Percentiles rank a stretch among this genome's conserved stretches.
Conservation (phyloP, 2,797 vertebrate species). For the Parauchenoglanis ngamensis region DNA sequence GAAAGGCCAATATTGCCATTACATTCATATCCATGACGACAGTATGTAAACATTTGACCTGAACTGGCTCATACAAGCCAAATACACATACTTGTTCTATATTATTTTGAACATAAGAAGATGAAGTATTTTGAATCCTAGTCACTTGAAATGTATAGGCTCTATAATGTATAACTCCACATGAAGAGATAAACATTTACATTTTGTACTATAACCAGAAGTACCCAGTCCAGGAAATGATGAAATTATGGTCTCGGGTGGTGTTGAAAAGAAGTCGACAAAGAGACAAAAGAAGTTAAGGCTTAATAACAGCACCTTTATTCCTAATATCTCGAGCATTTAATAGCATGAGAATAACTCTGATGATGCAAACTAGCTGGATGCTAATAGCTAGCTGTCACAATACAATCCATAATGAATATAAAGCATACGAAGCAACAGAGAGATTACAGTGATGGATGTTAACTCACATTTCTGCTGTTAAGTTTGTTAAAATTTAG, state of each 20-base stretch:
- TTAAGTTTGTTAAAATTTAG: background rate
- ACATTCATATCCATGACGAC: too few relatives aligned
- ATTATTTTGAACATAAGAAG: background rate
- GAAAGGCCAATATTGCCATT: too few relatives aligned
- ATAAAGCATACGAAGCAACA: background rate
- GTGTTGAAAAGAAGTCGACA: background rate
- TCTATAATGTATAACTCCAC: background rate
- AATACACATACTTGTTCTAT: background rate
- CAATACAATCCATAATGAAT: background rate
- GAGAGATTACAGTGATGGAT: background rate
- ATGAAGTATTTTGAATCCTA: background rate
- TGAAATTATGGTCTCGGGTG: too few relatives aligned
- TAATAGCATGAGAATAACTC: background rate
- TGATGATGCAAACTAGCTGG: background rate
- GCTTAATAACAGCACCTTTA: background rate
- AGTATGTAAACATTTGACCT: too few relatives aligned
- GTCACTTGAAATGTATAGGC: background rate
- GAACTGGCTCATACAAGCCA: background rate
- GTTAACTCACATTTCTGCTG: background rate
- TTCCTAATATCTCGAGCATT: background rate
- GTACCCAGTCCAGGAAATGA: too few relatives aligned
- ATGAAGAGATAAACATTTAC: background rate
- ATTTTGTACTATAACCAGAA: background rate
- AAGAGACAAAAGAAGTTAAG: background rate
- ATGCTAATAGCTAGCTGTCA: background rate